Evolutionary conservation across 1,140 invertebrate species (phyloP), one percentile per base, ranked within the genome.

Genomic region (Mycetomoellerius zeteki): DNA sequence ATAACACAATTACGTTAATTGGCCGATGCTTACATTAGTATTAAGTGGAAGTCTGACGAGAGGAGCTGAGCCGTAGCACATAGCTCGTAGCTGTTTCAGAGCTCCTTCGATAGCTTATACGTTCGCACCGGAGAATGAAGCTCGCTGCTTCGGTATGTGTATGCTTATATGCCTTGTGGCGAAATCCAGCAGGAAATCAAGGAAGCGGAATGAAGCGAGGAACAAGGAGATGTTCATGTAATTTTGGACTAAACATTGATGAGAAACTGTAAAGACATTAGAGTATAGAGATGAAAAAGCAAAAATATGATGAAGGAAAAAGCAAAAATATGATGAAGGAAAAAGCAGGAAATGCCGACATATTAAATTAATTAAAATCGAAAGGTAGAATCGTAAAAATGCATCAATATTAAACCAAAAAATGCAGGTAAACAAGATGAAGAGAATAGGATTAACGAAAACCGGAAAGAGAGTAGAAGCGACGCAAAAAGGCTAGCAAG

Each of bases 1-100:
- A 85, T 90, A 91, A 91, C 82, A 85, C 81, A 89, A 92, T 92
- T 91, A 92, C 50, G 78, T 86, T 92, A 92, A 92, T 92, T 91
- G 91, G 87, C 80, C 86, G 86, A 90, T 85, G 86, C 91, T 92
- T 87, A 86, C 89, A 91, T 90, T 89, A 89, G 85, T 89, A 89
- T 90, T 89, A 88, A 91, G 90, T 86, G 75, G 81, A 86, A 85
- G 89, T 89, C 86, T 89, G 88, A 71, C 81, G 85, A 82, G 85
- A 76, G 47, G 43, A 72, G 52, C 37, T 33, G 75, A 62, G 54
- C 54, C 73, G 85, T 58, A 37, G 43, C 65, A 21, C 24, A 19
- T 10, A 50, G 58, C 47, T 71, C 76, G 52, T 80, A 71, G 54
- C 80, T 84, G 54, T 73, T 84, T 84, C 60, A 50, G 27, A 72